A percentile compares a stretch with the other conserved stretches of the same genome.
These are phyloP conservation scores for Phenacoccus solenopsis DNA, from an alignment of 1,140 invertebrate species.

Conservation along the genomic window DNA sequence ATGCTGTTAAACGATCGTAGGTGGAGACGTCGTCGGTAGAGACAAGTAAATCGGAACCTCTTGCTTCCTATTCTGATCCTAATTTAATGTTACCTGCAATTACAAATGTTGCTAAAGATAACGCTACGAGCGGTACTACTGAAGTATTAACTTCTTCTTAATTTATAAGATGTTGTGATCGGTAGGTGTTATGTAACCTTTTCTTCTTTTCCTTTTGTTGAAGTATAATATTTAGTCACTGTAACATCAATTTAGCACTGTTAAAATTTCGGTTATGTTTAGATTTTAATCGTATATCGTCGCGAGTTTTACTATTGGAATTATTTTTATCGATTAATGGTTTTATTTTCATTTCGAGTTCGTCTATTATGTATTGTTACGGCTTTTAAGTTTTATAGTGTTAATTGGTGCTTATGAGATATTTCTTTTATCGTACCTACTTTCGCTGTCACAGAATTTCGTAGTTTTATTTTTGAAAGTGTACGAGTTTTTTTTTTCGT, in stretches of 20 bases:
- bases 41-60: neutral
- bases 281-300: neutral
- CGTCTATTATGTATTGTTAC: neutral
- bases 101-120: neutral
- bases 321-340: neutral
- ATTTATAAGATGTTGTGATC: slow-evolving; percentile 14
- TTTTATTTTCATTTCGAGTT: neutral
- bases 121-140: neutral
- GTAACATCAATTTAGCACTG: neutral
- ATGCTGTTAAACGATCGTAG: neutral
- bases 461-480: neutral
- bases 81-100: slow-evolving; percentile 10
- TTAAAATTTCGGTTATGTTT: neutral
- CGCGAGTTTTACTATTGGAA: neutral
- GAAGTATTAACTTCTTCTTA: slow-evolving; percentile 6
- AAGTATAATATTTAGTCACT: neutral
- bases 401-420: neutral
- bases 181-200: slow-evolving; percentile 4
- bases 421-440: too few relatives aligned
- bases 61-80: slow-evolving; percentile 12
- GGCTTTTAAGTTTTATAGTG: neutral
- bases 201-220: neutral
- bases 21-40: neutral
- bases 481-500: neutral
- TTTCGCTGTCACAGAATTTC: neutral